Evolutionary conservation across 2,797 vertebrate genomes (phyloP).

Genomic region (Phrynocephalus forsythii): DNA sequence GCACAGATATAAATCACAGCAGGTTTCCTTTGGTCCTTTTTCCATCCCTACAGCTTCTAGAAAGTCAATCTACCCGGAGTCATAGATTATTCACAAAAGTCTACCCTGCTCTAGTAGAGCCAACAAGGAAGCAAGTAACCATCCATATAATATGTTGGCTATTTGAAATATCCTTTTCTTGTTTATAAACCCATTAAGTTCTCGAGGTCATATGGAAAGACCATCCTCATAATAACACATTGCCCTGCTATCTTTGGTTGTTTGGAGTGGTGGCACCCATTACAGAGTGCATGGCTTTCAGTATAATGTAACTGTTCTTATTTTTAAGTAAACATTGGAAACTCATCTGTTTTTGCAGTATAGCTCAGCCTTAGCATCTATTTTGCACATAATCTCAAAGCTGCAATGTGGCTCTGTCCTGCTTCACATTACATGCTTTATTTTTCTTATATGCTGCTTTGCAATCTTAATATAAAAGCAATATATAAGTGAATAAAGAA

Average conservation of each 20-base stretch:
- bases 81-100: not conserved
- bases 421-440: not conserved
- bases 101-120: not conserved
- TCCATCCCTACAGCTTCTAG: conserved; percentile 4
- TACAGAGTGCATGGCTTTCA: not conserved
- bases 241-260: not conserved
- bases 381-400: not conserved
- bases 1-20: conserved; percentile 19
- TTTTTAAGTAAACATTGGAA: not conserved
- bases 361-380: not conserved
- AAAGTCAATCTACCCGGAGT: conserved; percentile 4
- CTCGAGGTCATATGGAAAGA: not conserved
- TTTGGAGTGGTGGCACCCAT: not conserved
- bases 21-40: conserved; percentile 27
- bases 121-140: not conserved
- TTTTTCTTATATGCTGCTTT: not conserved
- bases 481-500: not conserved
- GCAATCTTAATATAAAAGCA: not conserved
- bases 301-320: not conserved
- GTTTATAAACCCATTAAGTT: not conserved
- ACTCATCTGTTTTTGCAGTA: not conserved
- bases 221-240: not conserved
- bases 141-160: not conserved
- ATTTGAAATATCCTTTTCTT: not conserved
- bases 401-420: not conserved